Conservation (phyloP, 1,140 invertebrate genomes). For the Drosophila tsacasi region DNA sequence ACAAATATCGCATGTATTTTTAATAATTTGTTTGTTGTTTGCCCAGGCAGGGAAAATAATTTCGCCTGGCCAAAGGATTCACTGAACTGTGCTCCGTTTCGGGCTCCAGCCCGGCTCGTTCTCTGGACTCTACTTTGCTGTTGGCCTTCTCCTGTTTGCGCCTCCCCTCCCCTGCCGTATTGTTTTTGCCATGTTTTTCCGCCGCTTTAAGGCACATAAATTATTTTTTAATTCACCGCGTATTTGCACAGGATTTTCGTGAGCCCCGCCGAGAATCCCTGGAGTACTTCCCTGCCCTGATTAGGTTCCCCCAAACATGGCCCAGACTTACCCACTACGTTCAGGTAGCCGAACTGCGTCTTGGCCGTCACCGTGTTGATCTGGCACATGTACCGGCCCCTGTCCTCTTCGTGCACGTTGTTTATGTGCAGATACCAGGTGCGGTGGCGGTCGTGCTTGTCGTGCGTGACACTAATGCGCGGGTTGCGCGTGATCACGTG, state of each 20-base stretch:
- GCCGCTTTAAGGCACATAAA: conserved; percentile 71
- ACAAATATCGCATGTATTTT: conserved; percentile 73
- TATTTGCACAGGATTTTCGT: conserved; percentile 68
- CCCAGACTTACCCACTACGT: conserved; percentile 94
- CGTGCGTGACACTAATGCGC: conserved; percentile 95
- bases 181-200: conserved; percentile 32
- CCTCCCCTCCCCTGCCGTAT: conserved; percentile 7
- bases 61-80: conserved; percentile 68
- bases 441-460: conserved; percentile 90
- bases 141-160: conserved; percentile 14
- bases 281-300: conserved; percentile 32
- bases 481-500: conserved; percentile 97
- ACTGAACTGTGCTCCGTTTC: conserved; percentile 68
- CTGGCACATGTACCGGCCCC: conserved; percentile 97
- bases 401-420: conserved; percentile 95
- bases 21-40: conserved; percentile 80
- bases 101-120: conserved; percentile 14
- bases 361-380: conserved; percentile 97
- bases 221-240: conserved; percentile 77
- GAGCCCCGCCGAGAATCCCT: conserved; percentile 8
- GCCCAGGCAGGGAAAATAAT: conserved; percentile 71
- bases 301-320: conserved; percentile 41
- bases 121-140: conserved; percentile 29
- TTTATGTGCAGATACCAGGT: conserved; percentile 97
- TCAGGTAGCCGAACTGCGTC: conserved; percentile 95